phyloP scores from a whole-genome alignment of 2,797 vertebrate genomes.

The Microctenopoma steveboyesi region DNA sequence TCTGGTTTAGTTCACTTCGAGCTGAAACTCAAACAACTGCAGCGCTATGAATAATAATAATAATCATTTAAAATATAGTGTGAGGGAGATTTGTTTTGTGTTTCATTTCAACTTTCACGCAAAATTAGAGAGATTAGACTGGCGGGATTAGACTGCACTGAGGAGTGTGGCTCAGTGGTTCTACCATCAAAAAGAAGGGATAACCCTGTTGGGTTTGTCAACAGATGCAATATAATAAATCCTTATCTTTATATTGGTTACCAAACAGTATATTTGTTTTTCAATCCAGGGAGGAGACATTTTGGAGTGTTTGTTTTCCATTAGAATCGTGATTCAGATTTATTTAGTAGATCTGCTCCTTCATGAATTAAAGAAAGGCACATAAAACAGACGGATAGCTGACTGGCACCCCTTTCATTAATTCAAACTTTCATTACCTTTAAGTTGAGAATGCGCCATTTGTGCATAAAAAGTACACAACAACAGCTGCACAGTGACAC shows the following conservation, averaged over 20 bases:
- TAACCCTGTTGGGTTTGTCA: slow-evolving; percentile 55
- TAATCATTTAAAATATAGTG: slow-evolving; percentile 39
- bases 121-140: too few species aligned
- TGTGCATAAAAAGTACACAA: slow-evolving; percentile 20
- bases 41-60: slow-evolving; percentile 42
- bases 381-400: background rate
- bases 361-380: slow-evolving; percentile 38
- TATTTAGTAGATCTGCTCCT: slow-evolving; percentile 15
- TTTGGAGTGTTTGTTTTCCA: slow-evolving; percentile 33
- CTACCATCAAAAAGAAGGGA: slow-evolving; percentile 53
- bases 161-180: slow-evolving; percentile 23
- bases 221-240: slow-evolving; percentile 50
- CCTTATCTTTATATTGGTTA: slow-evolving; percentile 57
- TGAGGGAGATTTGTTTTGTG: too few species aligned
- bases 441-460: background rate
- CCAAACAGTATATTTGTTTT: slow-evolving; percentile 62
- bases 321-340: slow-evolving; percentile 46
- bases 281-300: slow-evolving; percentile 45
- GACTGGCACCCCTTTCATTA: background rate
- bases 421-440: slow-evolving; percentile 19
- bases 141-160: slow-evolving; percentile 37
- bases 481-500: slow-evolving; percentile 39
- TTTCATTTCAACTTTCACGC: too few species aligned
- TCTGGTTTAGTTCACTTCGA: slow-evolving; percentile 34
- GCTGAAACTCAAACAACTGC: slow-evolving; percentile 32